These are phyloP conservation scores for Axis porcinus DNA, from an alignment of 2,113 vertebrate genomes.

Conservation along the genomic window DNA sequence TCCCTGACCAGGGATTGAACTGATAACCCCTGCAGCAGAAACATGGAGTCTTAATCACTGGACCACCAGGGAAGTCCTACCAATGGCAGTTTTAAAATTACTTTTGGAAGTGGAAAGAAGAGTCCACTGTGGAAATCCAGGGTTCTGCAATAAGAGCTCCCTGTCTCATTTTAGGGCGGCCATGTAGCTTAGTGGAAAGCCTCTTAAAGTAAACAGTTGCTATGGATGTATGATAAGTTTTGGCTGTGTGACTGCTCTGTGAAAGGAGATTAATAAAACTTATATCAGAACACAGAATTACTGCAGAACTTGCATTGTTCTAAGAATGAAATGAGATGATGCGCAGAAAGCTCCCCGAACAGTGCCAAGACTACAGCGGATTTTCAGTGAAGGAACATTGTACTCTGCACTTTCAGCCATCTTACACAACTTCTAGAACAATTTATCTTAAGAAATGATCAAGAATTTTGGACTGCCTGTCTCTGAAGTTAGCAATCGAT, in stretches of 20 bases:
- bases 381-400: neutral
- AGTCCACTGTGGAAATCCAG: neutral
- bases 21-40: neutral
- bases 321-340: neutral
- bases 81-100: neutral
- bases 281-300: neutral
- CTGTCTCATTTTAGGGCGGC: neutral
- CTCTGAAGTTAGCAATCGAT: neutral
- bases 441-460: neutral
- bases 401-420: neutral
- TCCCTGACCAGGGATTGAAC: neutral
- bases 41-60: neutral
- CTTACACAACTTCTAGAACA: neutral
- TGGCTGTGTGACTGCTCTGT: neutral
- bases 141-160: neutral
- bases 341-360: neutral
- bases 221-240: neutral
- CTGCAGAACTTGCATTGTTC: neutral
- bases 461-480: neutral
- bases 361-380: neutral
- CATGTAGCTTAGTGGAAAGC: neutral
- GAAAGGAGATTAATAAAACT: neutral
- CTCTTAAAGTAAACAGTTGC: neutral
- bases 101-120: neutral
- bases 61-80: neutral